These are phyloP conservation scores for Potorous gilbertii DNA, from an alignment of 2,797 vertebrate genomes.

Conservation along the genomic window DNA sequence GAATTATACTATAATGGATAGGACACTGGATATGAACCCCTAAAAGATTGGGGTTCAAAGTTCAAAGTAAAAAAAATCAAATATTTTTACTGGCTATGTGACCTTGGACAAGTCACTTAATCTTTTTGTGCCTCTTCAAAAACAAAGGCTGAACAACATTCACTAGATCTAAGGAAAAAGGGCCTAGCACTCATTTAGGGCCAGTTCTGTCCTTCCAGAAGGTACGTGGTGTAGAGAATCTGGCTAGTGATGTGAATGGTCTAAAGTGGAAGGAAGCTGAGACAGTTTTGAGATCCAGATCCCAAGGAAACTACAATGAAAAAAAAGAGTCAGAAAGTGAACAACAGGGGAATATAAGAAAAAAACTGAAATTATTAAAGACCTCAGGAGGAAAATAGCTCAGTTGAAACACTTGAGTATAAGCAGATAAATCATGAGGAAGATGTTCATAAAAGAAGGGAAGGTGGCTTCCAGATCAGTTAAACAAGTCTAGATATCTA, in stretches of 20 bases:
- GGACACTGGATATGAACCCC: neutral
- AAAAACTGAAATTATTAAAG: neutral
- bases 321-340: neutral
- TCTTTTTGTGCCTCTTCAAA: neutral
- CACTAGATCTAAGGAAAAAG: neutral
- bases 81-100: neutral
- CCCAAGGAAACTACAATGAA: neutral
- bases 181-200: neutral
- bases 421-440: neutral
- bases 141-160: neutral
- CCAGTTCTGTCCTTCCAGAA: neutral
- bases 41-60: neutral
- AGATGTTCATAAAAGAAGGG: neutral
- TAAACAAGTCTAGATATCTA: neutral
- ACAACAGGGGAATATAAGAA: neutral
- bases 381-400: neutral
- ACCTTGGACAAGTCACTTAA: neutral
- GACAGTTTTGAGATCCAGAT: neutral
- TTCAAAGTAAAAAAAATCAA: neutral
- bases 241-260: neutral
- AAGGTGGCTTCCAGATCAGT: neutral
- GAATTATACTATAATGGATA: slow-evolving; percentile 9
- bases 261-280: too few species aligned
- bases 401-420: neutral
- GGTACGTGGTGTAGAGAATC: neutral